Evolutionary conservation across 1,140 invertebrate species (phyloP), one percentile per base, ranked within the genome.

Genomic region (Campoletis sonorensis): DNA sequence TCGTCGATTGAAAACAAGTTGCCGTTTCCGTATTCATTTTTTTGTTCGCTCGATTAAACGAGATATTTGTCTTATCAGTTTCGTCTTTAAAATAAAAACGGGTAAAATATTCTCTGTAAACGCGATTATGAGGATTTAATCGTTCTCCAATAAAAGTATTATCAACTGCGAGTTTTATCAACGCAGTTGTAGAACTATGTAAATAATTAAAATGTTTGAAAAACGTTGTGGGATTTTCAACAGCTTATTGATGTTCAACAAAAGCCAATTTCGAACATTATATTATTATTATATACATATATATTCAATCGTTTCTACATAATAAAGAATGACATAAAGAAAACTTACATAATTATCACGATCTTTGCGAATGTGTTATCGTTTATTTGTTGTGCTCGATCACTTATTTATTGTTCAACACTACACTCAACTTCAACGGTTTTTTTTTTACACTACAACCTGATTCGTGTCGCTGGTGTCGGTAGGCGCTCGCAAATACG

Each of bases 301-400:
- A 64, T 64, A 64, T 64, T 21, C 10, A 27, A 67, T 30, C 30
- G 61, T 67, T 67, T 67, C 23, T 67, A 67, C 61, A 30, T 23
- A 67, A 67, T 67, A 67, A 67, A 67, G n/a, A 27, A 67, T 15
- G 23, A 23, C 30, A 67, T 26, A 13, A 15, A 67, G 18, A 67
- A 67, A 67, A 67, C 58, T 67, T 13, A 67, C 61, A 13, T 67
- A 0, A 27, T 67, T 67, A 4, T 27, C 18, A n/a, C 27, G 4
- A 58, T 58, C 18, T 8, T 45, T 13, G 40, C 3, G 11, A 11
- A 45, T 13, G 40, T 33, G 30, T 33, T 7, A 33, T 33, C 30
- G 30, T 33, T 7, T 7, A 33, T 33, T 33, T 33, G 2, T 33
- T 11, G 40, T 45, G 2, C 40, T 58, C 3, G 21, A 58, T 58